Percentiles rank a stretch among this genome's conserved stretches.
These are phyloP conservation scores for Leptodirus hochenwartii DNA, from an alignment of 2,888 invertebrate species.

Conservation along the genomic window DNA sequence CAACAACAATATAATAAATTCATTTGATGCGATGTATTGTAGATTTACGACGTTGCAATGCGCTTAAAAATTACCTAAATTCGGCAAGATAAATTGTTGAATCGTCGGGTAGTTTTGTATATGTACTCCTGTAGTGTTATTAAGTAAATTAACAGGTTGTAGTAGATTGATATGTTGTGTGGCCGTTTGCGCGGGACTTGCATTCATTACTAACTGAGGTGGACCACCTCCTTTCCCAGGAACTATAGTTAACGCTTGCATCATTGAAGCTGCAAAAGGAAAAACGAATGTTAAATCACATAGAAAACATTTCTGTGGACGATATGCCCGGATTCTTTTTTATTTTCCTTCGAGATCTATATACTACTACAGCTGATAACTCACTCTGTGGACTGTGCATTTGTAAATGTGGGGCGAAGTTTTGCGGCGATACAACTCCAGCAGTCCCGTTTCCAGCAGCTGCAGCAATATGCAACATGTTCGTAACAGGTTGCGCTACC, in stretches of 20 bases:
- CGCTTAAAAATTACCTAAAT: constrained; percentile 28
- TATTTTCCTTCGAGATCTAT: too few species aligned
- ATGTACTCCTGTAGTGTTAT: constrained; percentile 41
- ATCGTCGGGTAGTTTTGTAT: constrained; percentile 61
- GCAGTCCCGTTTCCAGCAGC: constrained; percentile 23
- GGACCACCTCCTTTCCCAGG: constrained; percentile 57
- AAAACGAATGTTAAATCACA: too few species aligned
- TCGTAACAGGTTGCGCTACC: constrained; percentile 43
- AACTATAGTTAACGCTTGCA: constrained; percentile 59
- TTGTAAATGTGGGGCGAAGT: constrained; percentile 59
- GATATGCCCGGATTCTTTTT: too few species aligned
- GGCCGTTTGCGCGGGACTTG: constrained; percentile 19
- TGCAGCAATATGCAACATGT: constrained; percentile 48
- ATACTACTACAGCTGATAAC: too few species aligned
- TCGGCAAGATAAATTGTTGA: constrained; percentile 70
- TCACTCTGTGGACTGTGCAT: constrained; percentile 48
- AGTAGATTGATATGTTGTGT: constrained; percentile 49
- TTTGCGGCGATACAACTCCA: constrained; percentile 35
- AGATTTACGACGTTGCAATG: not conserved
- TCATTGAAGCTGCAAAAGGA: constrained; percentile 50
- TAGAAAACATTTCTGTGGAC: too few species aligned
- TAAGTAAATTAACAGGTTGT: constrained; percentile 67
- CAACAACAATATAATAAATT: too few species aligned
- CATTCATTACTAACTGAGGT: constrained; percentile 61
- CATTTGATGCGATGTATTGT: too few species aligned